These are phyloP conservation scores for Vespertilio murinus DNA, from an alignment of 2,797 vertebrate genomes.

Conservation along the genomic window DNA sequence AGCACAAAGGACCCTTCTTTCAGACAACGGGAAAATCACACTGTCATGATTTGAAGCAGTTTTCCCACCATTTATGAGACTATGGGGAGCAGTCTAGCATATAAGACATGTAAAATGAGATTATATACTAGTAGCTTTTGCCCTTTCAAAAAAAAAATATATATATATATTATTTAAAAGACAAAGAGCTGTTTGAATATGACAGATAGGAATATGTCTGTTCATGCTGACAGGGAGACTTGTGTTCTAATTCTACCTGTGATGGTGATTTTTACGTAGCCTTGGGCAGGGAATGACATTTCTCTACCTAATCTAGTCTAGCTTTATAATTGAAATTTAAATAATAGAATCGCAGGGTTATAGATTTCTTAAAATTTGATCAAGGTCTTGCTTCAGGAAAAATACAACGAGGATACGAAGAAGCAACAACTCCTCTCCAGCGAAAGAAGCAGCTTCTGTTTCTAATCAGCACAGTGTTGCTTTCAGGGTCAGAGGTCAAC, in stretches of 20 bases:
- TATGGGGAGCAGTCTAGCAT: constrained; percentile 63
- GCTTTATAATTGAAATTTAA: constrained; percentile 73
- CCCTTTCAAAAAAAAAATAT: constrained; percentile 67
- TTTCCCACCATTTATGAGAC: constrained; percentile 67
- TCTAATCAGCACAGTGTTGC: background rate
- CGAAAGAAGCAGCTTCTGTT: background rate
- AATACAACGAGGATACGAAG: background rate
- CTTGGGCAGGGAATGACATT: constrained; percentile 51
- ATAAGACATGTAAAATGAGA: constrained; percentile 62
- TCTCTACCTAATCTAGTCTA: constrained; percentile 53
- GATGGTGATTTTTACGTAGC: background rate
- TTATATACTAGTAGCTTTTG: constrained; percentile 35
- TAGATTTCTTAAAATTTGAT: constrained; percentile 57
- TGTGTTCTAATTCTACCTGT: constrained; percentile 57
- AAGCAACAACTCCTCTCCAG: background rate
- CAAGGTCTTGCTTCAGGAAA: constrained; percentile 48
- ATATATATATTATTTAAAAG: constrained; percentile 55
- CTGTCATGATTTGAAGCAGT: constrained; percentile 73
- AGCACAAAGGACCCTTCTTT: constrained; percentile 64
- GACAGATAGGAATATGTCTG: background rate
- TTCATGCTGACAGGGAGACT: background rate
- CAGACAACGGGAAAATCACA: constrained; percentile 70
- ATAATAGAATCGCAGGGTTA: constrained; percentile 68
- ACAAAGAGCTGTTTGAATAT: constrained; percentile 40
- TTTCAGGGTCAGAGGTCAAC: background rate